Percentiles rank a stretch among this genome's conserved stretches.
These are phyloP conservation scores for Parauchenoglanis punctatus DNA, from an alignment of 2,797 vertebrate species.

Conservation along the genomic window DNA sequence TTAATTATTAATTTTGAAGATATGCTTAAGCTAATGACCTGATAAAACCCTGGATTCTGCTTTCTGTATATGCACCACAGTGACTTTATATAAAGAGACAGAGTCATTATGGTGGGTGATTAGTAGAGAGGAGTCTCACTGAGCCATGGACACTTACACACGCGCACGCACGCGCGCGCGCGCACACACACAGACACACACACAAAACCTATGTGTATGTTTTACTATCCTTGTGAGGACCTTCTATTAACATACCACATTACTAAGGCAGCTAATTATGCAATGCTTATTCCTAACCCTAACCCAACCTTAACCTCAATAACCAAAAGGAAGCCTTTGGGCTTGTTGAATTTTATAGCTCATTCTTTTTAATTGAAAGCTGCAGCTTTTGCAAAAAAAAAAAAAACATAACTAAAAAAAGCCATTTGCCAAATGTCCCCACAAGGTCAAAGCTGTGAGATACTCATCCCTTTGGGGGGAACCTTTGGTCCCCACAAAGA, in stretches of 20 bases:
- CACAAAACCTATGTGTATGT: not conserved
- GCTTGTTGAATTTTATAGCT: not conserved
- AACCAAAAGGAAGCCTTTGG: not conserved
- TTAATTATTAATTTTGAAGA: not conserved
- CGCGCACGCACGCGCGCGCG: conserved; percentile 7
- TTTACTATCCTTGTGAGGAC: conserved; percentile 12
- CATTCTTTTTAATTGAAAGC: not conserved
- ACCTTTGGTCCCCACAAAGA: not conserved
- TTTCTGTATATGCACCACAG: not conserved
- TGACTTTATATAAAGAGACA: conserved; percentile 23
- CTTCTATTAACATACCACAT: not conserved
- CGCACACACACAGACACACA: conserved; percentile 38
- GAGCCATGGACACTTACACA: conserved; percentile 36
- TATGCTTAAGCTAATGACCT: conserved; percentile 3
- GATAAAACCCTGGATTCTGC: not conserved
- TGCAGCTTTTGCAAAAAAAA: not conserved
- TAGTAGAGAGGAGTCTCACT: conserved; percentile 46
- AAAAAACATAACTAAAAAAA: not conserved
- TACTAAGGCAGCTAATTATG: not conserved
- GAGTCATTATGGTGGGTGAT: conserved; percentile 53
- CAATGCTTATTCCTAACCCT: not conserved
- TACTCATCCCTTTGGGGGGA: not conserved
- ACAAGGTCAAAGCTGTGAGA: not conserved
- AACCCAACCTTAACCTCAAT: not conserved
- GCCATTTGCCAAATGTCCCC: not conserved